Evolutionary conservation across 2,113 vertebrate species (phyloP).

Genomic region (Fregetta grallaria): DNA sequence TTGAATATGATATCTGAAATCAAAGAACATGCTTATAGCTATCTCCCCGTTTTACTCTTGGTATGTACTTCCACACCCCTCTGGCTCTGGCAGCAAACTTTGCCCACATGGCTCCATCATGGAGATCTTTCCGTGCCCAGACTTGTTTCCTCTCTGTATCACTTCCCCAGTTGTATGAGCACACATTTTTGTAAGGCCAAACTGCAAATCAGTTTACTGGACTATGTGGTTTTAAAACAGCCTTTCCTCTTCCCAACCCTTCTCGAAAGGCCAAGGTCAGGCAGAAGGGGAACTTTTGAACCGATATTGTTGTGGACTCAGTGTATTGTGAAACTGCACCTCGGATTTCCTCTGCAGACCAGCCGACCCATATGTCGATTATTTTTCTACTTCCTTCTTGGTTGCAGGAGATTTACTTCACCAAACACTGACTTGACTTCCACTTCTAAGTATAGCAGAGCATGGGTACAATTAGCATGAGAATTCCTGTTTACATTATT

Average conservation of each 20-base stretch:
- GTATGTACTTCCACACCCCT: not conserved
- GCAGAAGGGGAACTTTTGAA: conserved; percentile 43
- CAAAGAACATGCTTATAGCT: not conserved
- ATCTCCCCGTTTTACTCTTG: not conserved
- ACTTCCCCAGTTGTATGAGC: not conserved
- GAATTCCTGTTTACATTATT: conserved; percentile 60
- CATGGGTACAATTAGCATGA: not conserved
- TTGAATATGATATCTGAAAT: not conserved
- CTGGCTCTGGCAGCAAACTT: not conserved
- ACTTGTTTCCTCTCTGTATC: not conserved
- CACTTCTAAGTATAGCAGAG: conserved; percentile 44
- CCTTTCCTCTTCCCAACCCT: conserved; percentile 14
- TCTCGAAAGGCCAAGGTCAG: conserved; percentile 26
- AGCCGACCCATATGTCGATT: not conserved
- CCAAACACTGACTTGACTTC: conserved; percentile 25
- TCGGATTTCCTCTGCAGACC: conserved; percentile 31
- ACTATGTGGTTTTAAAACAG: not conserved
- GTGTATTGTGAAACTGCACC: conserved; percentile 46
- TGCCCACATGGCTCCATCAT: not conserved
- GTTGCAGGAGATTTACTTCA: conserved; percentile 14
- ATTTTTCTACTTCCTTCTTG: conserved; percentile 53
- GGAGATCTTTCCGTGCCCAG: not conserved
- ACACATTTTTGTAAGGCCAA: not conserved
- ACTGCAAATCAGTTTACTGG: not conserved
- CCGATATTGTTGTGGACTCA: not conserved